Base-by-base conservation (phyloP, 2,888 invertebrate species). In the Polydrusus cervinus region DNA sequence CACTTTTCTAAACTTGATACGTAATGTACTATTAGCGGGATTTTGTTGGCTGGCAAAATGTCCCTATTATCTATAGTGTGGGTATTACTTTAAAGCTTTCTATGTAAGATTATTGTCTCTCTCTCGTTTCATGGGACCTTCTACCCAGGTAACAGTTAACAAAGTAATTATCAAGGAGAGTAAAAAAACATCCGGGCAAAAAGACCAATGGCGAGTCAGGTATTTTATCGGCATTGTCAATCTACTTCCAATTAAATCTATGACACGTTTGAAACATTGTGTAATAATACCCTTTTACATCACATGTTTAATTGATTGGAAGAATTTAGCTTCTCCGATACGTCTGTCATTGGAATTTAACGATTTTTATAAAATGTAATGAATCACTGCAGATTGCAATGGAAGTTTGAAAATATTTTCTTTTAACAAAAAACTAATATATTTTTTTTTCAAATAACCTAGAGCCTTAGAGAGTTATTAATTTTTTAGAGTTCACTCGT, bases 261-360 rank as follows among this genome's bases (percentile, higher is more conserved):
- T 83, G 85, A 85, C 85, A 85, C 83, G 82, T 84, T 83, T 82
- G 83, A 82, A 83, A 83, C 83, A 83, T 84, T 84, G 83, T 84
- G 82, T 84, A 84, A 85, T 84, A 84, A 84, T 84, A 83, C 82
- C 47, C 65, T 81, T 83, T 84, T 82, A 85, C 81, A 82, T 82
- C 80, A 80, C 76, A 71, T 81, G 82, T 81, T 82, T 82, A 82
- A 83, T 82, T 82, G 81, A 81, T 81, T 66, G 70, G 81, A 81
- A 80, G 80, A 79, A 78, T 80, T 80, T 79, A 70, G 73, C 67
- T 70, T 49, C 78, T 75, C 76, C 78, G 75, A 77, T 78, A 64
- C 64, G 64, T 64, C 64, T 49, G 64, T 64, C 64, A 13, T n/a
- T 38, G 3, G 38, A 38, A 16, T 38, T 34, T n/a, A 34, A 64